A percentile compares a stretch with the other conserved stretches of the same genome.
phyloP scores from a whole-genome alignment of 1,140 invertebrate species.

The Danaus melanippus region DNA sequence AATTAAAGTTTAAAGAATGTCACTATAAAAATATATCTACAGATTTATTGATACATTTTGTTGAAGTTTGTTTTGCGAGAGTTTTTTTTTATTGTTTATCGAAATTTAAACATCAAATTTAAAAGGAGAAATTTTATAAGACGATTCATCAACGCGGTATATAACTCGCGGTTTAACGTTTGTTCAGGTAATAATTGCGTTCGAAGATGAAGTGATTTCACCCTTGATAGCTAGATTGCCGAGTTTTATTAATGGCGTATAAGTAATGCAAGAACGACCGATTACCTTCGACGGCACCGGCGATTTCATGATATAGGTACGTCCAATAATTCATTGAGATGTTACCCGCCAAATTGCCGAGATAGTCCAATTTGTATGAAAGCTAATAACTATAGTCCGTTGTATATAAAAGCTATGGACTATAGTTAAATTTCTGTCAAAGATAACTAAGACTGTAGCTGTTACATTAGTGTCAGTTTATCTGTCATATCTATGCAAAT shows the following conservation, averaged over 20 bases:
- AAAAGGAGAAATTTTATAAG: background rate
- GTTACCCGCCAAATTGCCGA: constrained; percentile 24
- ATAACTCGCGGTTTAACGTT: no score
- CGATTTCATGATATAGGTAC: constrained; percentile 26
- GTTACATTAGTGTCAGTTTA: constrained; percentile 17
- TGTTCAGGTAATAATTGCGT: constrained; percentile 28
- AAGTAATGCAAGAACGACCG: constrained; percentile 28
- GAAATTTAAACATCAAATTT: constrained; percentile 4
- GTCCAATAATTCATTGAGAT: constrained; percentile 31
- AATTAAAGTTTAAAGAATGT: no score
- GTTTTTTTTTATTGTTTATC: background rate
- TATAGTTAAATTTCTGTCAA: no score
- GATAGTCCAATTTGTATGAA: no score
- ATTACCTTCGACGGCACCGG: constrained; percentile 27
- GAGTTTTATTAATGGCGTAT: constrained; percentile 38
- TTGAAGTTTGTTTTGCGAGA: no score
- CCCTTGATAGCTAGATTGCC: constrained; percentile 31
- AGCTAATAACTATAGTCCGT: no score
- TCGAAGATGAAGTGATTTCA: constrained; percentile 44
- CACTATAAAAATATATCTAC: no score
- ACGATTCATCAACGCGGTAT: background rate
- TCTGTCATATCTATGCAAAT: constrained; percentile 17
- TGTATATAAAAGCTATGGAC: no score
- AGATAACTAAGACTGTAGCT: no score
- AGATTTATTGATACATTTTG: no score